Evolutionary conservation across 2,113 vertebrate species (phyloP).

Genomic region (Centropus unirufus): DNA sequence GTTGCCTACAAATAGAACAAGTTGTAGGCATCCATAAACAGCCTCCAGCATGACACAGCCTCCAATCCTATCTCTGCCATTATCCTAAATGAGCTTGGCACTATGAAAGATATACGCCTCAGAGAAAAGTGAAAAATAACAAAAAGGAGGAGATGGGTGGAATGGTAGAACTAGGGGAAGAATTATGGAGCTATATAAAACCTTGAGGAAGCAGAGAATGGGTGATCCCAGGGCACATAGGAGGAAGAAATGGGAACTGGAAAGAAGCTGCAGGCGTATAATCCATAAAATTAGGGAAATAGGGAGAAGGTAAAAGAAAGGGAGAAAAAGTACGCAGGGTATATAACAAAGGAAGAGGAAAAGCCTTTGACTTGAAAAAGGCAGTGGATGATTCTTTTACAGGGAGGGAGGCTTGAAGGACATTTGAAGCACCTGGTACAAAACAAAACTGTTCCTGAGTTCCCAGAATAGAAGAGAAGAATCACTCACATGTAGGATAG

Average conservation of each 20-base stretch:
- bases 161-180: not conserved
- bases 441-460: not conserved
- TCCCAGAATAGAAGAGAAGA: not conserved
- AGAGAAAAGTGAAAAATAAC: constrained; percentile 17
- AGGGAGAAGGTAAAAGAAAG: not conserved
- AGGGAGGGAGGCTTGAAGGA: not conserved
- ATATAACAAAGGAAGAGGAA: not conserved
- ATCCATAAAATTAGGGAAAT: not conserved
- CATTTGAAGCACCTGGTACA: not conserved
- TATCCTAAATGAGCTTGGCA: constrained; percentile 38
- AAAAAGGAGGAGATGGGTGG: not conserved
- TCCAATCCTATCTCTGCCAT: not conserved
- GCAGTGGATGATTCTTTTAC: not conserved
- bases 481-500: not conserved
- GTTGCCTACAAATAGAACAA: constrained; percentile 43
- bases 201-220: not conserved
- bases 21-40: constrained; percentile 53
- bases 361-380: not conserved
- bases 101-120: not conserved
- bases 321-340: not conserved
- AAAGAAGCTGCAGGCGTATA: not conserved
- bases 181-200: constrained; percentile 1
- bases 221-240: not conserved
- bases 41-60: constrained; percentile 5
- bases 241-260: not conserved